phyloP scores from a whole-genome alignment of 2,113 vertebrate genomes.

The Panthera tigris region DNA sequence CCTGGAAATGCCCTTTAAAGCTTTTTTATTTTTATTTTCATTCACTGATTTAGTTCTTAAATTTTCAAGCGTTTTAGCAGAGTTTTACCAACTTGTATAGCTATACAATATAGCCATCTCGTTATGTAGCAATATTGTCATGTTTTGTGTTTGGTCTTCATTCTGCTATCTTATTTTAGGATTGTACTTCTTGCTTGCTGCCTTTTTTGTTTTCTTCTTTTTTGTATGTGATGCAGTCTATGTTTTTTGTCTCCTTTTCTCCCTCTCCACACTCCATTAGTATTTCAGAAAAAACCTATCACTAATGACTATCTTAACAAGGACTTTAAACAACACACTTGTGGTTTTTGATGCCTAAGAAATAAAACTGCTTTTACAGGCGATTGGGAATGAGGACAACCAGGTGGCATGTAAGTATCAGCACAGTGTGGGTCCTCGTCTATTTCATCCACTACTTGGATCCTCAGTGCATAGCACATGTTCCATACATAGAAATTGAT shows the following conservation, averaged over 20 bases:
- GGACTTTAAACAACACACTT: neutral
- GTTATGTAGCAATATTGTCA: neutral
- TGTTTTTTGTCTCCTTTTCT: neutral
- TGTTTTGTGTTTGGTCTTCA: neutral
- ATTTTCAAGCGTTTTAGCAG: slow-evolving; percentile 1
- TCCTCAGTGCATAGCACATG: neutral
- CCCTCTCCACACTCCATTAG: neutral
- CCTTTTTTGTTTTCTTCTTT: neutral
- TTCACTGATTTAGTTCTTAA: neutral
- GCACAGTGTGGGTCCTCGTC: too few relatives aligned
- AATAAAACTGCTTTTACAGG: neutral
- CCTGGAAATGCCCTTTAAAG: neutral
- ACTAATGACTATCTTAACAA: neutral
- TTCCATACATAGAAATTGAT: neutral
- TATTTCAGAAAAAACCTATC: neutral
- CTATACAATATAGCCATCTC: neutral
- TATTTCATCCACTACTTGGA: neutral
- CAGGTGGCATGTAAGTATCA: neutral
- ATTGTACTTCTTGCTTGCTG: neutral
- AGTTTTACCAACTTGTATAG: neutral
- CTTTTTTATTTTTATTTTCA: neutral
- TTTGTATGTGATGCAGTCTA: neutral
- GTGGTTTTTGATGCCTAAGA: neutral
- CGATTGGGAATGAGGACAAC: neutral
- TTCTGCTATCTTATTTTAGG: slow-evolving; percentile 5